Evolutionary conservation across 2,113 vertebrate species (phyloP).

Genomic region (Pelusios castaneus): DNA sequence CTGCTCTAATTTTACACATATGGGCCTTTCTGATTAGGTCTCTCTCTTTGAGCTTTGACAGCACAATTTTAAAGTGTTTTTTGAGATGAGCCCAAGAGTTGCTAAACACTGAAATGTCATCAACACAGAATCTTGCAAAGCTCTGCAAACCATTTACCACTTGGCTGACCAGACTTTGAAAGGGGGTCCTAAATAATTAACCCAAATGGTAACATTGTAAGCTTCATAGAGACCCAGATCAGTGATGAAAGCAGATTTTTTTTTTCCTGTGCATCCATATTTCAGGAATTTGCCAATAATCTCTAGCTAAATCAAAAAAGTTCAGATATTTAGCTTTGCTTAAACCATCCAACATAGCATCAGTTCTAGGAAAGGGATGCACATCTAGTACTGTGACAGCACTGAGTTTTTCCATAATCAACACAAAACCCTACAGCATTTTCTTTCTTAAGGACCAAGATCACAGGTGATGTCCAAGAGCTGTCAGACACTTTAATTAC

Average conservation of each 20-base stretch:
- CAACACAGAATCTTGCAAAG: neutral
- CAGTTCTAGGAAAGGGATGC: no score
- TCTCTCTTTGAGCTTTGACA: neutral
- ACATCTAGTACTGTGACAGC: no score
- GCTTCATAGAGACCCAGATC: neutral
- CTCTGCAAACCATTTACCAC: neutral
- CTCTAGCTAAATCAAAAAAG: no score
- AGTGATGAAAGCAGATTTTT: neutral
- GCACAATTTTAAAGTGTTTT: neutral
- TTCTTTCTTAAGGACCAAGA: no score
- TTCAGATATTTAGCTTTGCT: no score
- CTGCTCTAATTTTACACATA: neutral
- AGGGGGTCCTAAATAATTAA: neutral
- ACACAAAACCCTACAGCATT: no score
- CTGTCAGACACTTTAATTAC: no score
- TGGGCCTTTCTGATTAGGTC: neutral
- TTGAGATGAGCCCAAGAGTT: neutral
- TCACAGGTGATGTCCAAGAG: no score
- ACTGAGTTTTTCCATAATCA: no score
- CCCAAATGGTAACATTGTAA: neutral
- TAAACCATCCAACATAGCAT: no score
- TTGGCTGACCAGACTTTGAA: neutral
- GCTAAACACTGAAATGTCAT: neutral
- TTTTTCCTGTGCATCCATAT: no score
- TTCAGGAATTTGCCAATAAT: no score